Base-by-base conservation (phyloP, 1,140 invertebrate genomes). In the Drosophila seguyi region DNA sequence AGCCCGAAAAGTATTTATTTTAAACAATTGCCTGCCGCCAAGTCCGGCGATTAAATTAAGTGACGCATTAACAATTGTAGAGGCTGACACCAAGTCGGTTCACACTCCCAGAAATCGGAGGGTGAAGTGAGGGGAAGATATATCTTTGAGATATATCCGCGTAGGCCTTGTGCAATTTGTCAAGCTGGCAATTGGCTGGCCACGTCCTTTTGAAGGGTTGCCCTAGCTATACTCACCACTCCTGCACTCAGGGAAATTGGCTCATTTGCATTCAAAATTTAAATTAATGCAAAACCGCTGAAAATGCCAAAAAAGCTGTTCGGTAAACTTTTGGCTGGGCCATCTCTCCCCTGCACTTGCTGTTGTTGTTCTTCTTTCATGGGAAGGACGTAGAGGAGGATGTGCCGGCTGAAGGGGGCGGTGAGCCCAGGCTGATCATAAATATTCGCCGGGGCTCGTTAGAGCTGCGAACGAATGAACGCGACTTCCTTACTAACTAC, bases 231-330 rank as follows among this genome's bases (percentile, higher is more conserved):
- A 56, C 71, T 63, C 68, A 77, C 69, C 67, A 44, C 71, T 79
- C 88, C 88, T 86, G 85, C 85, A 90, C 84, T 88, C 80, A 81
- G 65, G 67, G 62, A 92, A 92, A 92, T 92, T 92, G 86, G 90
- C 86, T 92, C 78, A 92, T 92, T 92, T 92, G 87, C 87, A 92
- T 92, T 91, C 80, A 75, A 91, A 92, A 92, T 92, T 92, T 91
- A 91, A 92, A 92, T 91, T 85, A 92, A 92, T 92, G 91, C 86
- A 90, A 92, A 92, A 90, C 80, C 78, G 72, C 86, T 69, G 75
- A 90, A 84, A 90, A 88, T 75, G 72, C 59, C 73, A 73, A 84
- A 91, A 74, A 76, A 52, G 50, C 56, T 67, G 87, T 84, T 84
- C 68, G 80, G 62, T 53, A 60, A 85, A 91, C 66, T 58, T 86